Evolutionary conservation across 2,113 vertebrate species (phyloP), one percentile per base, ranked within the genome.

Genomic region (Platanista minor): DNA sequence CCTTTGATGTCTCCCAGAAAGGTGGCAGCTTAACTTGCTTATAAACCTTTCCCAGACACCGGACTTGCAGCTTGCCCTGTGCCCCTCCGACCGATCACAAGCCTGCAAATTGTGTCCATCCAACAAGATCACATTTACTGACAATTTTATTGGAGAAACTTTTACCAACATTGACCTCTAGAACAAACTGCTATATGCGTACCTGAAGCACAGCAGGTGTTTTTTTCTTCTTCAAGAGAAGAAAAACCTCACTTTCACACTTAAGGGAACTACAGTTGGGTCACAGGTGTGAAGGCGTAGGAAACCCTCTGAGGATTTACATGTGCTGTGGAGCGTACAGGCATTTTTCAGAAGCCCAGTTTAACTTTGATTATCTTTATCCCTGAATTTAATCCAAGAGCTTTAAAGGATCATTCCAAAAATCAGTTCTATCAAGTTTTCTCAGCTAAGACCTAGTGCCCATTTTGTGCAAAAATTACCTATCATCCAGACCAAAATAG

Each of bases 291-390:
- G 17, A 69, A 71, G 11, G 29, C 18, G 69, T 36, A 9, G 33
- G 49, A 96, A 85, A 83, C 57, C 84, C 64, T 29, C 41, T 57
- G 4, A 57, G 1, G 57, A 89, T 83, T 88, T 86, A 82, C 67
- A 5, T 90, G 81, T 43, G 31, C 57, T 54, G 20, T 0, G 2
- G 33, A 72, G 2, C 66, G 12, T 90, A 41, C 27, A 96, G 92
- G 72, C 64, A 83, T 31, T 87, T 91, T 93, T 88, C 88, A 91
- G 61, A 87, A 67, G 78, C 46, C 29, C n/a, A 43, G 33, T 27
- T 96, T 92, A 36, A 64, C 41, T 25, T 31, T 77, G 66, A 87
- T 94, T 95, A 54, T 52, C 72, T 96, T 88, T 78, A 90, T 61
- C 23, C 59, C 23, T 62, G 74, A 93, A 74, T 86, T 84, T 84